These are phyloP conservation scores for Philaethria dido DNA, from an alignment of 2,888 invertebrate genomes.

Conservation along the genomic window DNA sequence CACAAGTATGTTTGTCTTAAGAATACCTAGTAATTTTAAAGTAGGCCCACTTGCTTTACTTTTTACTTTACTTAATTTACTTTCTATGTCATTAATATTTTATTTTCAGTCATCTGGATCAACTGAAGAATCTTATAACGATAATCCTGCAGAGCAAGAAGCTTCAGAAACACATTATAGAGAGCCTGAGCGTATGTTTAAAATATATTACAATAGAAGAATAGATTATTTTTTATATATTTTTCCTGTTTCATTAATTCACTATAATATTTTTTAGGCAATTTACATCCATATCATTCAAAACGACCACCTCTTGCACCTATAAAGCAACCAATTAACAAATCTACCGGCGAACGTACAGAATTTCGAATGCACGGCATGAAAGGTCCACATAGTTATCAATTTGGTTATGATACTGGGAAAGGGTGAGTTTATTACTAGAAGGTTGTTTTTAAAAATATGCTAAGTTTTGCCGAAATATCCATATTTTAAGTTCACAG, in stretches of 20 bases:
- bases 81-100: too few species aligned
- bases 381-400: conserved; percentile 91
- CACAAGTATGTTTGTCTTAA: conserved; percentile 24
- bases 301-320: conserved; percentile 55
- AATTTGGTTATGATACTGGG: conserved; percentile 93
- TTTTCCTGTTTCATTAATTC: not conserved
- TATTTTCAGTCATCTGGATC: conserved; percentile 32
- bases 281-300: conserved; percentile 54
- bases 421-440: conserved; percentile 85
- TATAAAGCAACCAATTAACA: conserved; percentile 48
- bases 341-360: conserved; percentile 80
- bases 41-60: not conserved
- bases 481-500: too few species aligned
- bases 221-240: not conserved
- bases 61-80: too few species aligned
- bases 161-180: conserved; percentile 69
- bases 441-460: not conserved
- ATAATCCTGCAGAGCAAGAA: conserved; percentile 63
- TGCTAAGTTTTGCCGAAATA: too few species aligned
- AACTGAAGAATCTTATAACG: conserved; percentile 33
- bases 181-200: conserved; percentile 68
- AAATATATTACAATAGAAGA: not conserved
- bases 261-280: conserved; percentile 51
- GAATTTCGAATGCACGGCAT: conserved; percentile 93
- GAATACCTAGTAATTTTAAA: not conserved